Evolutionary conservation across 2,888 invertebrate species (phyloP).

Genomic region (Stenotaenia linearis): DNA sequence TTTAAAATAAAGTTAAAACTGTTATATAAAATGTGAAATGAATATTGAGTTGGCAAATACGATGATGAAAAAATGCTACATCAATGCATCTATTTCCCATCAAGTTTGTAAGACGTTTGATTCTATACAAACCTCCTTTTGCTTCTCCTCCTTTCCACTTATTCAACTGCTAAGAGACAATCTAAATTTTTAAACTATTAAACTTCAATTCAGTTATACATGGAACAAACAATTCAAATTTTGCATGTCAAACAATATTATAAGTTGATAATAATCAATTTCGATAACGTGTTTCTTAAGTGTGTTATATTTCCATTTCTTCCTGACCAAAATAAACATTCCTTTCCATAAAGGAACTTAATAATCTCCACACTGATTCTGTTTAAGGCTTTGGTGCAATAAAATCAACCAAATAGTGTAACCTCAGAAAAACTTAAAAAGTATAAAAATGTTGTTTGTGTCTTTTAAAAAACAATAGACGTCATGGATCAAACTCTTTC

Average conservation of each 20-base stretch:
- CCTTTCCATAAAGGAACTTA: not conserved
- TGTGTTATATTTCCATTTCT: not conserved
- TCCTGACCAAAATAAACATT: not conserved
- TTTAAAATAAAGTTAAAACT: not conserved
- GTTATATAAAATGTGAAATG: not conserved
- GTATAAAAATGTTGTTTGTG: not conserved
- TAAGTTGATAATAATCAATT: not conserved
- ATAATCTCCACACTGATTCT: not conserved
- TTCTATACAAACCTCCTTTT: not conserved
- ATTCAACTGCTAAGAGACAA: not conserved
- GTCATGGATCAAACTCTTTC: not conserved
- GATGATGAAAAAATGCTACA: not conserved
- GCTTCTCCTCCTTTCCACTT: not conserved
- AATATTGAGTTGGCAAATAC: not conserved
- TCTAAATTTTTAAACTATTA: not conserved
- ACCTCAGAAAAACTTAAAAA: not conserved
- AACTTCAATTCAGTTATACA: not conserved
- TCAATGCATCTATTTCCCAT: not conserved
- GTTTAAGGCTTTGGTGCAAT: not conserved
- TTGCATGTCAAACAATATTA: not conserved
- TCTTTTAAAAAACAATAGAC: not conserved
- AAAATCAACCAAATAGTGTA: not conserved
- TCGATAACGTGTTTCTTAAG: not conserved
- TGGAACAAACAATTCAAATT: not conserved
- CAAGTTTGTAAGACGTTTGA: not conserved